phyloP scores from a whole-genome alignment of 1,140 invertebrate genomes.

The Cotesia chilonis region DNA sequence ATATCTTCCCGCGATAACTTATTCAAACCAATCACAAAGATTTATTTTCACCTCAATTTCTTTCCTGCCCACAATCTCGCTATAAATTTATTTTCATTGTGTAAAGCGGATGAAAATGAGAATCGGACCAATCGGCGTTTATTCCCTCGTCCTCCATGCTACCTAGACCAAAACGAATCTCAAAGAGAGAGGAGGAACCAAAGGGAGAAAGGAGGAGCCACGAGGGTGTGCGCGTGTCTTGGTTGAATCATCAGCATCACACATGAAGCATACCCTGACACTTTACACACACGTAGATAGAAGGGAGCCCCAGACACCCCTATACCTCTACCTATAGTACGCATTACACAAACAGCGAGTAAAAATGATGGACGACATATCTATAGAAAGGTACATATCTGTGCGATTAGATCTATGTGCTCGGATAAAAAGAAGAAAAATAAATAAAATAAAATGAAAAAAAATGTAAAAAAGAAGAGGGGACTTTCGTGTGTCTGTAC shows the following conservation, averaged over 20 bases:
- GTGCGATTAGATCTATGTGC: neutral
- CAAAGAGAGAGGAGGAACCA: constrained; percentile 11
- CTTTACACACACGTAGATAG: neutral
- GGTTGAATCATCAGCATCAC: neutral
- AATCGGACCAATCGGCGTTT: constrained; percentile 10
- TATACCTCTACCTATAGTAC: neutral
- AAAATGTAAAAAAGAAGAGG: neutral
- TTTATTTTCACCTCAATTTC: too few species aligned
- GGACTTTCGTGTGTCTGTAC: constrained; percentile 7
- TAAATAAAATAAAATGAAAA: neutral
- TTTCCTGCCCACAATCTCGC: too few species aligned
- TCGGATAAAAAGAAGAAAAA: neutral
- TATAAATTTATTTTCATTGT: too few species aligned
- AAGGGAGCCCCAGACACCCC: neutral
- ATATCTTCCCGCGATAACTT: too few species aligned
- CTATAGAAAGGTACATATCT: neutral
- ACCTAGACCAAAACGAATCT: constrained; percentile 24
- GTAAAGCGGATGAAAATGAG: neutral
- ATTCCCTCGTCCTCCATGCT: constrained; percentile 15
- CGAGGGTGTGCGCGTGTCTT: constrained; percentile 9
- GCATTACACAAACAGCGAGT: neutral
- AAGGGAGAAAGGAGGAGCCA: constrained; percentile 7
- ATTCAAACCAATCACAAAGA: too few species aligned
- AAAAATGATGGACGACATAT: neutral
- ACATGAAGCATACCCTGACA: neutral